These are phyloP conservation scores for Tylochromis polylepis DNA, from an alignment of 2,113 vertebrate genomes.

Conservation along the genomic window DNA sequence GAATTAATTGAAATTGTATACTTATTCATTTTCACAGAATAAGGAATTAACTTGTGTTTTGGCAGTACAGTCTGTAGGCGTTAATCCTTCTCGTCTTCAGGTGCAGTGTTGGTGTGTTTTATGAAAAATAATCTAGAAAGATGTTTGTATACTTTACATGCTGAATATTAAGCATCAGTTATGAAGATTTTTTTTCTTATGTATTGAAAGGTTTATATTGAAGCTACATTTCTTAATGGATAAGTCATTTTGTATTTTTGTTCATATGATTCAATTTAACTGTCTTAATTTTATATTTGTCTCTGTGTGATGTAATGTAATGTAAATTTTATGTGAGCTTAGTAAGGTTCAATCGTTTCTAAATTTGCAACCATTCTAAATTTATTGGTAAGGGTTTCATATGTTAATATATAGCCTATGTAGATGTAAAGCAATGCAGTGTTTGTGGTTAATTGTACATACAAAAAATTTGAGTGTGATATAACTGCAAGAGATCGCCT, in stretches of 20 bases:
- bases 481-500: not conserved
- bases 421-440: not conserved
- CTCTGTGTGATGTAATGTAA: not conserved
- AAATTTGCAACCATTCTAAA: not conserved
- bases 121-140: not conserved
- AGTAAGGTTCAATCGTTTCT: not conserved
- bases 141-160: not conserved
- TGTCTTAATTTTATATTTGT: not conserved
- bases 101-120: not conserved
- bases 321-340: not conserved
- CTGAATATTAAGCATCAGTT: not conserved
- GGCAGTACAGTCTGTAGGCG: not conserved
- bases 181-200: fast-evolving
- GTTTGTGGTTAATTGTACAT: not conserved
- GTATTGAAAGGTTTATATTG: not conserved
- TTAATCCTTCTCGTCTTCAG: not conserved
- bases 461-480: not conserved
- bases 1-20: not conserved
- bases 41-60: not conserved
- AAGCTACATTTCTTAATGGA: not conserved
- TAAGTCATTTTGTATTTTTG: not conserved
- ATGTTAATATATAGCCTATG: not conserved
- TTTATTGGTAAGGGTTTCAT: fast-evolving
- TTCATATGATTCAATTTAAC: not conserved
- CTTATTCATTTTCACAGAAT: not conserved